Evolutionary conservation across 2,888 invertebrate genomes (phyloP).

Genomic region (Heteropelma amictum): DNA sequence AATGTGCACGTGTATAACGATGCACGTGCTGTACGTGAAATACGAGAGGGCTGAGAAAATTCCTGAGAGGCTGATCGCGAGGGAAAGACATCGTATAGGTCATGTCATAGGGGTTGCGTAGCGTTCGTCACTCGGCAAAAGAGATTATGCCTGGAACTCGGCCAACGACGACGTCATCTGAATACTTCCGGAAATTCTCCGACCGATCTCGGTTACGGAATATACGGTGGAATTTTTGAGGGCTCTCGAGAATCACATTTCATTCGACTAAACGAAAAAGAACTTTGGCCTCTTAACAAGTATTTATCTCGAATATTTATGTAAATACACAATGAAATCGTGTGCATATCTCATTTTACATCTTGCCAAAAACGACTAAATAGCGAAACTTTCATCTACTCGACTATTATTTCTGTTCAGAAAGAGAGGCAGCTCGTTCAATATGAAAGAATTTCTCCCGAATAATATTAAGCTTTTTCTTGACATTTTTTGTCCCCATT

Average conservation of each 20-base stretch:
- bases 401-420: too few relatives aligned
- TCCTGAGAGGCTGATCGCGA: conserved; percentile 40
- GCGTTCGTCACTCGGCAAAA: conserved; percentile 7
- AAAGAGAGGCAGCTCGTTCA: too few relatives aligned
- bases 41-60: conserved; percentile 36
- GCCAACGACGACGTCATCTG: conserved; percentile 51
- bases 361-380: too few relatives aligned
- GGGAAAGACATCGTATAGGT: too few relatives aligned
- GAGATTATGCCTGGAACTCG: conserved; percentile 51
- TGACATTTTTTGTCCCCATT: too few relatives aligned
- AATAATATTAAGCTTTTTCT: too few relatives aligned
- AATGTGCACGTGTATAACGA: not conserved
- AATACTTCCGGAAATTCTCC: conserved; percentile 52
- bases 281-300: too few relatives aligned
- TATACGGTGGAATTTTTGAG: conserved; percentile 35
- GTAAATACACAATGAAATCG: too few relatives aligned
- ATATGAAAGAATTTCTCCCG: too few relatives aligned
- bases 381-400: too few relatives aligned
- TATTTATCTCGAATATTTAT: too few relatives aligned
- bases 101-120: not conserved
- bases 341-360: too few relatives aligned
- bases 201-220: conserved; percentile 34
- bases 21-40: conserved; percentile 5
- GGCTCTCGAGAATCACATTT: conserved; percentile 9
- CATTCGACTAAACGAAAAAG: not conserved